phyloP scores from a whole-genome alignment of 2,113 vertebrate genomes.

The Callocephalon fimbriatum region DNA sequence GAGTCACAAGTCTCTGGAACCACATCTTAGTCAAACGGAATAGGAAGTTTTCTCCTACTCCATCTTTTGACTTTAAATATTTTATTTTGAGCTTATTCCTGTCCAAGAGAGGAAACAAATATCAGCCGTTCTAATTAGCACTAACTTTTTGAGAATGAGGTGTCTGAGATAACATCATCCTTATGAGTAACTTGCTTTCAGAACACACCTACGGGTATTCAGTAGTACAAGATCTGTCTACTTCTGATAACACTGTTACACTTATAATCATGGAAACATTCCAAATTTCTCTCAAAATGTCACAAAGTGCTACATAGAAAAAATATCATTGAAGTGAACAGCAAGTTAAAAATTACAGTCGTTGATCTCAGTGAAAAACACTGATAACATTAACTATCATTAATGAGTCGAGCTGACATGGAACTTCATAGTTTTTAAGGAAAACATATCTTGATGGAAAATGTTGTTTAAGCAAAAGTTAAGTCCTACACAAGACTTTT shows the following conservation, averaged over 20 bases:
- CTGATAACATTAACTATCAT: neutral
- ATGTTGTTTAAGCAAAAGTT: neutral
- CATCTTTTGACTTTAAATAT: neutral
- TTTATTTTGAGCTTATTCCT: slow-evolving; percentile 30
- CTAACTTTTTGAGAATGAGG: slow-evolving; percentile 20
- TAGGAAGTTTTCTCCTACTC: neutral
- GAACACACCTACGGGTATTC: slow-evolving; percentile 12
- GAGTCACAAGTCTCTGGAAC: neutral
- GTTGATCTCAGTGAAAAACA: slow-evolving; percentile 21
- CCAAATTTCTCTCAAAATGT: slow-evolving; percentile 15
- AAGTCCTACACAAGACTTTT: neutral
- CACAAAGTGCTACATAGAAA: slow-evolving; percentile 3
- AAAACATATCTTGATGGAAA: neutral
- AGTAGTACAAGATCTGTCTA: slow-evolving; percentile 14
- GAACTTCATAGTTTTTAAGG: neutral
- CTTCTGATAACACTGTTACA: slow-evolving; percentile 13
- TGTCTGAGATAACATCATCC: neutral
- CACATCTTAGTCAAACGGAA: neutral
- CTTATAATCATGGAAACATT: slow-evolving; percentile 4
- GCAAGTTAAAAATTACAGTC: neutral
- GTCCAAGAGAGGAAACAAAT: slow-evolving; percentile 6
- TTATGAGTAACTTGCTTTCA: slow-evolving; percentile 31
- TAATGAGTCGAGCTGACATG: neutral
- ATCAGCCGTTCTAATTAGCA: neutral
- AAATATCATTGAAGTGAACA: neutral